phyloP scores from a whole-genome alignment of 2,113 vertebrate genomes.

The Alectura lathami region DNA sequence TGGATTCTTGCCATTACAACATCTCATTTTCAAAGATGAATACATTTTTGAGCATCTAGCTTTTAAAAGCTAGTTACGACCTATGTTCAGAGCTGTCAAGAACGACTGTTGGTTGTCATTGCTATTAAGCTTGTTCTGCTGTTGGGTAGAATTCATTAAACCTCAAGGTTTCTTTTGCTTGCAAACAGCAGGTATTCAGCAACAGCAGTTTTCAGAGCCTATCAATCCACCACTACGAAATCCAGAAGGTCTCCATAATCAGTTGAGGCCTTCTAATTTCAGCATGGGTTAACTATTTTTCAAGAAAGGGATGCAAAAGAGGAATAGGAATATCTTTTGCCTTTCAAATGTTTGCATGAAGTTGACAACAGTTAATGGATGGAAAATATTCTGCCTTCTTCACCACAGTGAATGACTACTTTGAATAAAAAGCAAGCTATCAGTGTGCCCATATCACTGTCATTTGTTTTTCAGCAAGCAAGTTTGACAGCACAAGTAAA shows the following conservation, averaged over 20 bases:
- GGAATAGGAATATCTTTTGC: neutral
- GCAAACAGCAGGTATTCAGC: neutral
- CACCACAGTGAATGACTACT: neutral
- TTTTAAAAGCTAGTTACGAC: conserved; percentile 20
- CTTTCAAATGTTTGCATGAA: neutral
- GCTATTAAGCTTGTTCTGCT: neutral
- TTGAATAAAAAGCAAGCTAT: neutral
- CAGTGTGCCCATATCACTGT: neutral
- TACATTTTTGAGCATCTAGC: neutral
- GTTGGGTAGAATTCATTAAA: neutral
- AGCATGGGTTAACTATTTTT: neutral
- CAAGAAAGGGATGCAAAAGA: neutral
- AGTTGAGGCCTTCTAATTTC: neutral
- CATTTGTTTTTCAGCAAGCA: neutral
- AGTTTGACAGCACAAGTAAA: neutral
- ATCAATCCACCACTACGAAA: neutral
- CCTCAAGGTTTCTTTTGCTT: neutral
- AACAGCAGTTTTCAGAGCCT: neutral
- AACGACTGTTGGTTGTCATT: too few species aligned
- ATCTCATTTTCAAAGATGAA: neutral
- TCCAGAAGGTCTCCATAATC: neutral
- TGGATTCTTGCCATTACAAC: neutral
- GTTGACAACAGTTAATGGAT: neutral
- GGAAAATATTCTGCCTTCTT: neutral
- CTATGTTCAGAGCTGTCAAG: neutral